A percentile compares a stretch with the other conserved stretches of the same genome.
Conservation (phyloP, 2,113 vertebrate species). For the Tragelaphus imberbis region DNA sequence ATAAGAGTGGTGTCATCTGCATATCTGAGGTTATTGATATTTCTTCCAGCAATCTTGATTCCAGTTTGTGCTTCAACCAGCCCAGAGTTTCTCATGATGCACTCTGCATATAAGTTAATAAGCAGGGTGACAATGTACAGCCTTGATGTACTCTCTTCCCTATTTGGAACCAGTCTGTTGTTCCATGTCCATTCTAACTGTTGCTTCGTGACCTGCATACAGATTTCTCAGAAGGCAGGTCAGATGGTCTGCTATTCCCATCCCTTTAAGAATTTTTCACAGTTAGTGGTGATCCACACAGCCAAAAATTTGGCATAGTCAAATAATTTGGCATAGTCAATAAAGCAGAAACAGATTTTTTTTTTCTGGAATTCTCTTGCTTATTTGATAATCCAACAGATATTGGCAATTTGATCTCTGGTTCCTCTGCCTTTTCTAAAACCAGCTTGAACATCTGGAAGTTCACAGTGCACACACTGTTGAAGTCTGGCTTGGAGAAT, state of each 20-base stretch:
- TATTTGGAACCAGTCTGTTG: not conserved
- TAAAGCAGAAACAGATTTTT: not conserved
- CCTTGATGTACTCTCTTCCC: not conserved
- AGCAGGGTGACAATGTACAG: not conserved
- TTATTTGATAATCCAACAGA: not conserved
- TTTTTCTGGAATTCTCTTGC: not conserved
- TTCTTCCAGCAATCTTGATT: not conserved
- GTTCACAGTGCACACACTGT: not conserved
- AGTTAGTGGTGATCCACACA: not conserved
- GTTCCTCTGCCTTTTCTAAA: not conserved
- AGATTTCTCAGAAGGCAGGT: not conserved
- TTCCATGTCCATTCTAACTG: not conserved
- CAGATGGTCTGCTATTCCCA: not conserved
- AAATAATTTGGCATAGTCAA: not conserved
- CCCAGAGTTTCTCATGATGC: rapidly evolving
- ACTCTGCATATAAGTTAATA: not conserved
- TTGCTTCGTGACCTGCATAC: not conserved
- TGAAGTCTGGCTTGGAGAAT: not conserved
- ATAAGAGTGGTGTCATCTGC: not conserved
- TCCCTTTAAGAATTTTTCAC: not conserved
- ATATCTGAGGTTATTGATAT: not conserved
- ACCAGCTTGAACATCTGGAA: not conserved
- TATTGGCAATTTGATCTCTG: not conserved
- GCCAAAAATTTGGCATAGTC: not conserved
- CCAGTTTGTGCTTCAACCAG: not conserved